A percentile compares a stretch with the other conserved stretches of the same genome.
These are phyloP conservation scores for Galeopterus variegatus DNA, from an alignment of 2,113 vertebrate species.

Conservation along the genomic window DNA sequence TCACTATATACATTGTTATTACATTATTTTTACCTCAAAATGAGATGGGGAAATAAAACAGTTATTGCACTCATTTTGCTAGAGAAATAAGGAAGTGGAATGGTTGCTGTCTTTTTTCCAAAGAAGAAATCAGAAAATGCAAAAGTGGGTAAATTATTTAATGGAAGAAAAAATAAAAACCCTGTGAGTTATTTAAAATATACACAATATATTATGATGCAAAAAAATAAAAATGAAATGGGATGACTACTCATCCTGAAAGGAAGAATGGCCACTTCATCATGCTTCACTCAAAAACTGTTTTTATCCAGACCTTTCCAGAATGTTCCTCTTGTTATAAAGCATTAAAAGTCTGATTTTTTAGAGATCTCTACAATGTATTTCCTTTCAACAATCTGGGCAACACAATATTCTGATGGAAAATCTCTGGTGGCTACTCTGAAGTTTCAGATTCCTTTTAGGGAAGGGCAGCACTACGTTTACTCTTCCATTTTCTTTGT, in stretches of 20 bases:
- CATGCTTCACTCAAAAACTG: not conserved
- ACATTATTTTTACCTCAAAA: slow-evolving; percentile 14
- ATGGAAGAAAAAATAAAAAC: not conserved
- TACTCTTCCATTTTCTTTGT: not conserved
- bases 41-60: not conserved
- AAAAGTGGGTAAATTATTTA: slow-evolving; percentile 18
- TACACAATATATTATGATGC: not conserved
- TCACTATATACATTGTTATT: not conserved
- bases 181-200: slow-evolving; percentile 4
- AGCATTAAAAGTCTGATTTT: not conserved
- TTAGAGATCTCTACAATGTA: not conserved
- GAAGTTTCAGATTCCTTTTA: not conserved
- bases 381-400: not conserved
- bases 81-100: not conserved
- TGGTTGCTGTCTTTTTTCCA: not conserved
- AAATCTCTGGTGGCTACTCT: not conserved
- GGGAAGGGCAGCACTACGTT: not conserved
- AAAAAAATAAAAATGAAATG: not conserved
- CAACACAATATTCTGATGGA: not conserved
- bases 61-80: not conserved
- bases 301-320: not conserved
- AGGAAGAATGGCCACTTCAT: not conserved
- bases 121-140: not conserved
- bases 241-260: not conserved
- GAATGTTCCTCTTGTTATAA: slow-evolving; percentile 16